Conservation (phyloP, 2,888 invertebrate genomes). For the Schrankia costaestrigalis region DNA sequence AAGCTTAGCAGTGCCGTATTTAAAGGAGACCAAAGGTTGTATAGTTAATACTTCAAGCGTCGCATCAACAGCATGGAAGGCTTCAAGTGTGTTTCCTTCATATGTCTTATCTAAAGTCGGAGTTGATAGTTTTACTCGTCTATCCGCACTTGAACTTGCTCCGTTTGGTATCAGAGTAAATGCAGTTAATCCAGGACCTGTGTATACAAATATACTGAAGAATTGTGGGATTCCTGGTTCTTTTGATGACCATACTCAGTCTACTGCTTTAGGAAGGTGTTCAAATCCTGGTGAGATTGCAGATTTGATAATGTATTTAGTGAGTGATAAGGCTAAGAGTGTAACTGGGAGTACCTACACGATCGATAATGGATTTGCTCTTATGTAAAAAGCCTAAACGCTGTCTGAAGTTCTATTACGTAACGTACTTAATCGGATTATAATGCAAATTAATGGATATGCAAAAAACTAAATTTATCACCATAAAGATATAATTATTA, state of each 20-base stretch:
- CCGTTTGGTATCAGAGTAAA: conserved; percentile 87
- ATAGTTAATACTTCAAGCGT: conserved; percentile 85
- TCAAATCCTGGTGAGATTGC: conserved; percentile 35
- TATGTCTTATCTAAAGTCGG: conserved; percentile 93
- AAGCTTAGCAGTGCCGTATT: neutral
- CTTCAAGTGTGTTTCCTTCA: conserved; percentile 45
- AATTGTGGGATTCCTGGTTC: neutral
- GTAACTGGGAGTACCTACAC: conserved; percentile 30
- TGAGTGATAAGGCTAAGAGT: conserved; percentile 34
- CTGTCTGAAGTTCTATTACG: neutral
- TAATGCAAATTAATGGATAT: too few relatives aligned
- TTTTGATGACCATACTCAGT: neutral
- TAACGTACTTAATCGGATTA: too few relatives aligned
- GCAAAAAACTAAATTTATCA: too few relatives aligned
- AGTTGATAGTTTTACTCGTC: conserved; percentile 92
- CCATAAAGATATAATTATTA: too few relatives aligned
- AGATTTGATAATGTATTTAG: conserved; percentile 30
- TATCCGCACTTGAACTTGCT: conserved; percentile 89
- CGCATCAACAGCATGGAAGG: neutral
- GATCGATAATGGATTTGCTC: conserved; percentile 16
- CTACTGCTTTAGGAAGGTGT: conserved; percentile 6
- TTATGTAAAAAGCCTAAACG: too few relatives aligned
- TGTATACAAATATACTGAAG: conserved; percentile 4
- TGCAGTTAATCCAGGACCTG: conserved; percentile 85
- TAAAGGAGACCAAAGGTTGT: conserved; percentile 64